Percentiles rank a stretch among this genome's conserved stretches.
These are phyloP conservation scores for Glandiceps talaboti DNA, from an alignment of 53 echinoderm and acorn worm species.

Conservation along the genomic window DNA sequence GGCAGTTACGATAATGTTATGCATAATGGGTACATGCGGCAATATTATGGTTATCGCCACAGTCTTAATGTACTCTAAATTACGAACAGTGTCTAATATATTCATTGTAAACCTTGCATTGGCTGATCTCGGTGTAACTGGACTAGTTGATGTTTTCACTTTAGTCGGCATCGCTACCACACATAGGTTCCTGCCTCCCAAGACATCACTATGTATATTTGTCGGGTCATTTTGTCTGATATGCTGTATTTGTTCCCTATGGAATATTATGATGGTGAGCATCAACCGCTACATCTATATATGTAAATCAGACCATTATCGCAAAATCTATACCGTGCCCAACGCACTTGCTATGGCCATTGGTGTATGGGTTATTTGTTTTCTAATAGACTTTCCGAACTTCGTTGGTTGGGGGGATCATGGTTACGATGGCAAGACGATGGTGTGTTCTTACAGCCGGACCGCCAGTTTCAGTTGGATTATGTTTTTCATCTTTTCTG, in stretches of 20 bases:
- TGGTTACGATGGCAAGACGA: slow-evolving; percentile 40
- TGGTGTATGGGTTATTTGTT: slow-evolving; percentile 33
- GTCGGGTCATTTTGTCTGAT: slow-evolving; percentile 50
- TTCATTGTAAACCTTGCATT: slow-evolving; percentile 67
- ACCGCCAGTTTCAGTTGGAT: slow-evolving; percentile 33
- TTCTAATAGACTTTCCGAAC: slow-evolving; percentile 44
- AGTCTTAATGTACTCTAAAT: slow-evolving; percentile 32
- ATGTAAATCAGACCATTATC: slow-evolving; percentile 13
- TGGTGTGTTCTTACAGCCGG: slow-evolving; percentile 52
- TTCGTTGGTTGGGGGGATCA: slow-evolving; percentile 42
- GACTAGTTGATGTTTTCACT: slow-evolving; percentile 48
- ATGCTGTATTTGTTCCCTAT: slow-evolving; percentile 56
- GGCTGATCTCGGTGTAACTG: slow-evolving; percentile 54
- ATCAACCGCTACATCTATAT: slow-evolving; percentile 53
- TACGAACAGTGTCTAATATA: slow-evolving; percentile 41
- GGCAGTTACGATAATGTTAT: not conserved
- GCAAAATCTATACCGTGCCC: slow-evolving; percentile 30
- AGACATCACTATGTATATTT: slow-evolving; percentile 18
- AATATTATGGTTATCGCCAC: slow-evolving; percentile 51
- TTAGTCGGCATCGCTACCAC: slow-evolving; percentile 30
- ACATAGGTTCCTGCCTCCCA: slow-evolving; percentile 15
- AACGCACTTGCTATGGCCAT: slow-evolving; percentile 36
- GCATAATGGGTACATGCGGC: slow-evolving; percentile 5
- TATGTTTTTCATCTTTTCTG: slow-evolving; percentile 39
- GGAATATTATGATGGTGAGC: slow-evolving; percentile 60